Evolutionary conservation across 2,888 invertebrate species (phyloP).

Genomic region (Sericinus montela): DNA sequence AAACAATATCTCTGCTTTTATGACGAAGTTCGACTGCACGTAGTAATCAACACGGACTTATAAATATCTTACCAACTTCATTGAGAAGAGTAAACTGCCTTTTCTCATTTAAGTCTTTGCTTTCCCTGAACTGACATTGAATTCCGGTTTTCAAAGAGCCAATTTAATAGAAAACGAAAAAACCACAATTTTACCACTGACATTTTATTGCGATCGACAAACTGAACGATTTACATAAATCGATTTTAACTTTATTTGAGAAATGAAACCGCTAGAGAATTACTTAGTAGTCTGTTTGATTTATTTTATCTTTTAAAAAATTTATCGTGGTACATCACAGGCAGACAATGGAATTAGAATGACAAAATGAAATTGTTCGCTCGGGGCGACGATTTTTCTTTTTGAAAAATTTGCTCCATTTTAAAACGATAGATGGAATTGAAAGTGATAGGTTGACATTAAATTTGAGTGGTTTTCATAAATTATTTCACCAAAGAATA

Average conservation of each 20-base stretch:
- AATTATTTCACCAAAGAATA: conserved; percentile 11
- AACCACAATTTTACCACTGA: conserved; percentile 20
- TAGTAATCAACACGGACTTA: neutral
- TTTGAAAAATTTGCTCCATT: conserved; percentile 18
- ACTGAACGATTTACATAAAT: conserved; percentile 21
- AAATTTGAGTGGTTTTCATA: conserved; percentile 16
- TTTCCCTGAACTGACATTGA: conserved; percentile 14
- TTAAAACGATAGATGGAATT: conserved; percentile 18
- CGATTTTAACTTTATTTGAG: conserved; percentile 21
- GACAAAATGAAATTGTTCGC: conserved; percentile 21
- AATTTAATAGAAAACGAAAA: conserved; percentile 15
- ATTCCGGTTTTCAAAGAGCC: conserved; percentile 13
- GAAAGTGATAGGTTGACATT: conserved; percentile 18
- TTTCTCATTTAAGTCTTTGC: conserved; percentile 14
- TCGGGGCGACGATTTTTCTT: conserved; percentile 17
- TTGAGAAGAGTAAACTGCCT: conserved; percentile 4
- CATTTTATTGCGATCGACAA: conserved; percentile 21
- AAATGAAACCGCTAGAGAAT: conserved; percentile 20
- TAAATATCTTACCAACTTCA: too few species aligned
- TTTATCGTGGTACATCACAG: conserved; percentile 19
- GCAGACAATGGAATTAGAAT: conserved; percentile 21
- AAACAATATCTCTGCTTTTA: too few species aligned
- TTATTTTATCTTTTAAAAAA: conserved; percentile 21
- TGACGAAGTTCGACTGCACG: neutral
- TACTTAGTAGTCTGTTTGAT: conserved; percentile 21